Percentiles rank a stretch among this genome's conserved stretches.
These are phyloP conservation scores for Oscheius sp. DNA, from an alignment of 2,888 invertebrate genomes.

Conservation along the genomic window DNA sequence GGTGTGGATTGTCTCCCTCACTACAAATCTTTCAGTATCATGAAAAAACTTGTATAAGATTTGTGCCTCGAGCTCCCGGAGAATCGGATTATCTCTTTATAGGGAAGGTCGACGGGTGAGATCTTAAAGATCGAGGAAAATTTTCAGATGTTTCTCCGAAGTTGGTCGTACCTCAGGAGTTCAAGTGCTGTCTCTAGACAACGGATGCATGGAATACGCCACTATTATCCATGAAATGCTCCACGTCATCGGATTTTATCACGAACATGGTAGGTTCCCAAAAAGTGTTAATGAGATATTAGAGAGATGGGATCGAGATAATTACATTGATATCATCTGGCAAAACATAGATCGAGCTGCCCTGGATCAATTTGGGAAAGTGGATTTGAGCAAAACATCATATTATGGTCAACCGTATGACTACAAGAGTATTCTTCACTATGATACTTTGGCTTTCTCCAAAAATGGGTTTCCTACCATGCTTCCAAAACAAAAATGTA, in stretches of 20 bases:
- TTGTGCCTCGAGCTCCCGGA: slow-evolving; percentile 64
- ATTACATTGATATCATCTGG: slow-evolving; percentile 70
- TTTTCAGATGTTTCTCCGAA: slow-evolving; percentile 67
- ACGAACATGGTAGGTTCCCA: slow-evolving; percentile 62
- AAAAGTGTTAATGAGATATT: too few species aligned
- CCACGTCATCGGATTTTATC: slow-evolving; percentile 69
- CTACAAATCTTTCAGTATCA: slow-evolving; percentile 62
- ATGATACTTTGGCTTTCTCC: slow-evolving; percentile 69
- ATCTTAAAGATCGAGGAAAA: neutral
- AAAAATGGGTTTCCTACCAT: slow-evolving; percentile 70
- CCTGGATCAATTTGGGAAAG: slow-evolving; percentile 70
- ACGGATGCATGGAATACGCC: slow-evolving; percentile 70
- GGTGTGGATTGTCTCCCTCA: slow-evolving; percentile 38
- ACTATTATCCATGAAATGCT: slow-evolving; percentile 70
- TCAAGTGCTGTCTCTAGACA: slow-evolving; percentile 68
- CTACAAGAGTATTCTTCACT: slow-evolving; percentile 70
- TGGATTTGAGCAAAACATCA: slow-evolving; percentile 69
- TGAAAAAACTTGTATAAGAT: slow-evolving; percentile 70
- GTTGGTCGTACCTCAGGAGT: slow-evolving; percentile 70
- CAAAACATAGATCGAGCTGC: slow-evolving; percentile 69
- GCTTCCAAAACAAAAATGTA: slow-evolving; percentile 67
- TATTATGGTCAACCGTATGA: slow-evolving; percentile 70
- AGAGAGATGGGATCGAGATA: slow-evolving; percentile 70
- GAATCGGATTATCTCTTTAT: slow-evolving; percentile 69
- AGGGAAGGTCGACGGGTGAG: slow-evolving; percentile 68